These are phyloP conservation scores for Sciurus vulgaris DNA, from an alignment of 2,797 vertebrate species.

Conservation along the genomic window DNA sequence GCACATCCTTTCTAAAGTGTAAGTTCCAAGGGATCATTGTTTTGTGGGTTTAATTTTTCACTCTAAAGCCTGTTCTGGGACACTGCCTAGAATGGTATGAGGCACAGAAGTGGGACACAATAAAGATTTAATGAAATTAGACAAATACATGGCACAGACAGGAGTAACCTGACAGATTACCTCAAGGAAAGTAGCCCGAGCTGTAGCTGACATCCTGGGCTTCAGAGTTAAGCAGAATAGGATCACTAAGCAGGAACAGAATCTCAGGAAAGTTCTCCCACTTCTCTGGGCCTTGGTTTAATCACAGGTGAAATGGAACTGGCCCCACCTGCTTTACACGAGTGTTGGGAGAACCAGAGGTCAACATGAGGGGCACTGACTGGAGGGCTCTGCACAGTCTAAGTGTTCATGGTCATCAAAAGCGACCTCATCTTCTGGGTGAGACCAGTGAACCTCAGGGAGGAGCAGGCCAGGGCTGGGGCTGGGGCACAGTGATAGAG, in stretches of 20 bases:
- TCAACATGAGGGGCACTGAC: fast-evolving
- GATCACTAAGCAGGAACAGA: not conserved
- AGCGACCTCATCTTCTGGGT: not conserved
- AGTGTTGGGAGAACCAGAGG: not conserved
- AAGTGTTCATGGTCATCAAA: not conserved
- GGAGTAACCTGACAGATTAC: not conserved
- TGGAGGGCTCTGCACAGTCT: not conserved
- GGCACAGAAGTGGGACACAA: slow-evolving; percentile 14
- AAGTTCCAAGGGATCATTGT: not conserved
- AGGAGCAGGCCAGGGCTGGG: not conserved
- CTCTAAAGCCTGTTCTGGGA: slow-evolving; percentile 12
- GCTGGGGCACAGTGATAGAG: too few relatives aligned
- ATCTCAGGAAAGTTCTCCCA: not conserved
- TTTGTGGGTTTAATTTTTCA: not conserved
- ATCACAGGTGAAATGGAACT: not conserved
- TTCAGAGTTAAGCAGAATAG: not conserved
- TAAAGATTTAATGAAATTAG: slow-evolving; percentile 53
- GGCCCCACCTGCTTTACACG: not conserved
- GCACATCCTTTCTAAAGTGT: not conserved
- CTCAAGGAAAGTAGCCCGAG: not conserved
- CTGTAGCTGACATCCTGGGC: not conserved
- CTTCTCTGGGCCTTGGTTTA: not conserved
- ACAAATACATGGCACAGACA: not conserved
- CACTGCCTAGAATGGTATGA: not conserved
- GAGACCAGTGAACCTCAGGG: not conserved